phyloP scores from a whole-genome alignment of 1,140 invertebrate genomes.

The Rhynchophorus ferrugineus region DNA sequence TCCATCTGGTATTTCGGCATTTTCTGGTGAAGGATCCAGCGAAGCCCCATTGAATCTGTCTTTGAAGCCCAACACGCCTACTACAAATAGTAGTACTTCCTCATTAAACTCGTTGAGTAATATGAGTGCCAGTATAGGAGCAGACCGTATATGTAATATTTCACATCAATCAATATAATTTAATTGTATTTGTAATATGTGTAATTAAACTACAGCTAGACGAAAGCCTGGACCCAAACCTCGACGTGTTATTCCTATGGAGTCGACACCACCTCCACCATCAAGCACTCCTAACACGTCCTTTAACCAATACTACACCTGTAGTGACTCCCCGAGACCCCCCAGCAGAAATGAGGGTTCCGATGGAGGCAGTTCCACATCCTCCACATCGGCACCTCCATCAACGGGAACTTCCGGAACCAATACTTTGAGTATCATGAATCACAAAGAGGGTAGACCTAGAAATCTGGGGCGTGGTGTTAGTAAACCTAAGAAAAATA shows the following conservation, averaged over 20 bases:
- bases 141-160: slow-evolving; percentile 51
- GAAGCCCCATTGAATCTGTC: slow-evolving; percentile 76
- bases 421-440: slow-evolving; percentile 30
- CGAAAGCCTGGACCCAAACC: slow-evolving; percentile 67
- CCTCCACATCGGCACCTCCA: slow-evolving; percentile 31
- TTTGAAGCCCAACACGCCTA: slow-evolving; percentile 58
- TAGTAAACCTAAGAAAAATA: slow-evolving; percentile 85
- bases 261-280: slow-evolving; percentile 40
- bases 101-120: slow-evolving; percentile 51
- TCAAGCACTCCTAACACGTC: slow-evolving; percentile 47
- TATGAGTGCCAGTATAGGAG: slow-evolving; percentile 43
- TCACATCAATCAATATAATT: too few relatives aligned
- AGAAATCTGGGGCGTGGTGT: slow-evolving; percentile 75
- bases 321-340: slow-evolving; percentile 50
- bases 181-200: too few relatives aligned
- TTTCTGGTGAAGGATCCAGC: slow-evolving; percentile 45
- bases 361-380: slow-evolving; percentile 56
- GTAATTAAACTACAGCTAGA: slow-evolving; percentile 56
- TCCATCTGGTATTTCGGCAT: slow-evolving; percentile 32
- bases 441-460: slow-evolving; percentile 63
- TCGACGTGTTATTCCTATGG: slow-evolving; percentile 53
- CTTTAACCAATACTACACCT: slow-evolving; percentile 48
- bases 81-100: slow-evolving; percentile 42
- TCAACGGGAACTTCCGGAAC: slow-evolving; percentile 19
- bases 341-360: slow-evolving; percentile 43